These are phyloP conservation scores for Nebria brevicollis DNA, from an alignment of 2,888 invertebrate species.

Conservation along the genomic window DNA sequence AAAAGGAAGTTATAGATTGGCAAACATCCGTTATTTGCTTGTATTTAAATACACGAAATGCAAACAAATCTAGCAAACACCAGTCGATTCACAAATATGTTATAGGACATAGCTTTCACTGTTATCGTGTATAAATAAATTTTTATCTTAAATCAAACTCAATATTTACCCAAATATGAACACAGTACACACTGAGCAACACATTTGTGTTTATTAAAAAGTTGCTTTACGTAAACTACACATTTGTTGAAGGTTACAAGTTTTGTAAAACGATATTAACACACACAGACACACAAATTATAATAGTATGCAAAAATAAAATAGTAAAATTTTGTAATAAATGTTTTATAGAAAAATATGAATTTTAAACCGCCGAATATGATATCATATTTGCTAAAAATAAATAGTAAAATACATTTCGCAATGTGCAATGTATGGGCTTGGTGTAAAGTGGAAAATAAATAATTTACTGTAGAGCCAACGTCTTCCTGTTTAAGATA, in stretches of 20 bases:
- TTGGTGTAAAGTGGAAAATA: not conserved
- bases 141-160: not conserved
- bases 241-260: no score
- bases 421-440: not conserved
- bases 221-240: no score
- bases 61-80: not conserved
- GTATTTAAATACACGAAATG: not conserved
- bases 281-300: no score
- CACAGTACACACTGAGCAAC: no score
- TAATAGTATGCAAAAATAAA: no score
- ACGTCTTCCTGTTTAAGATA: not conserved
- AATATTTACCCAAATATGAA: not conserved
- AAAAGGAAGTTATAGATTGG: slow-evolving; percentile 1
- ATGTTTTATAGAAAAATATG: no score
- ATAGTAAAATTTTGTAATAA: no score
- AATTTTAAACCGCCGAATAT: no score
- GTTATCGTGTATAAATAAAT: not conserved
- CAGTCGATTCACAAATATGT: not conserved
- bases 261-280: no score
- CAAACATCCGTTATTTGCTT: not conserved
- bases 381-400: not conserved
- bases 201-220: no score
- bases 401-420: not conserved
- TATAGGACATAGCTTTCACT: not conserved
- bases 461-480: not conserved